Evolutionary conservation across 1,140 invertebrate species (phyloP), one percentile per base, ranked within the genome.

Genomic region (Heliconius hewitsoni): DNA sequence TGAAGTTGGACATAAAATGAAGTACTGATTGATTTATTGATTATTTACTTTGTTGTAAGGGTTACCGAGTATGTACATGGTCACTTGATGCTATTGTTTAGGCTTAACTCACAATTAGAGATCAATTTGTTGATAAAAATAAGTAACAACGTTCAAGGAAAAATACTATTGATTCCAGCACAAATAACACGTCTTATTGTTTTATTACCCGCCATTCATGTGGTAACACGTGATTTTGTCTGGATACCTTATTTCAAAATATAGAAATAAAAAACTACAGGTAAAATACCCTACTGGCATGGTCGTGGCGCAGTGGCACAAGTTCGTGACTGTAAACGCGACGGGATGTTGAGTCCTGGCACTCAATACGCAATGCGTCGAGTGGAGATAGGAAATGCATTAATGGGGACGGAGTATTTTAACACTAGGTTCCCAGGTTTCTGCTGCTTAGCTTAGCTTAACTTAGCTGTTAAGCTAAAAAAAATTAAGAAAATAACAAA

Each of bases 71-170:
- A 6, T 30, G 60, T 66, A 66, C 60, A 66, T 66, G 60, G 60
- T 66, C 60, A 66, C 60, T 66, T 11, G 23, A 30, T 11, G 60
- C 60, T 30, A 66, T 66, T 66, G 60, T 66, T 66, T 66, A 30
- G 60, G 23, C 30, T 46, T 27, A 30, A 66, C 27, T 66, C 60
- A 66, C 60, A 66, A 13, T 57, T 8, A 30, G 19, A 66, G 60
- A 66, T 66, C 13, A 30, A 66, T 66, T 30, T 66, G 60, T 66
- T 66, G 60, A 66, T 66, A 30, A 46, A 30, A 30, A 66, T 66
- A 60, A 60, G 8, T 60, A 23, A 60, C 55, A 16, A 66, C 13
- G 60, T 66, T 66, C 60, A 30, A 66, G 60, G 60, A 57, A 57
- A 57, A 57, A 57, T 57, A 57, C n/a, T 23, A 57, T 57, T n/a